Base-by-base conservation (phyloP, 2,797 vertebrate species). In the Bradypodion pumilum region DNA sequence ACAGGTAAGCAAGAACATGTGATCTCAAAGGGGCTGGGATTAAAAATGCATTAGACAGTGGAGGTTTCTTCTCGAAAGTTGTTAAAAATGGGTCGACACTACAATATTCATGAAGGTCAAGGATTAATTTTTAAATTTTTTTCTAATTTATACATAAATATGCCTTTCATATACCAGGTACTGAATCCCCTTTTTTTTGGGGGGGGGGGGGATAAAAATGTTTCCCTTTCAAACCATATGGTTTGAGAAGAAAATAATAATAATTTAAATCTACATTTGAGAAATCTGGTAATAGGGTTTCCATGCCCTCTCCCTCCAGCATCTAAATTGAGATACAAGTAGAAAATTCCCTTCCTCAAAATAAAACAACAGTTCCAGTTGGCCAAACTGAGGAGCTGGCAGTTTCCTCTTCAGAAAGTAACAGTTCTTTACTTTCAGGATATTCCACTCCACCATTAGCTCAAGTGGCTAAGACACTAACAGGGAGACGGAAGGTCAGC, bases 51-150 rank as follows among this genome's bases (percentile, higher is more conserved):
- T 82, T 46, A 84, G 19, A 74, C 59, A 81, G 42, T 5, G 62
- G 59, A 79, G 44, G n/a, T 65, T 46, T 82, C 63, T 23, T 59
- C 66, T 83, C 25, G 21, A n/a, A 37, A 40, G 40, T 75, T 87
- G 35, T 81, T 73, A 84, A 35, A 90, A 86, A n/a, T 37, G 0
- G 72, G 70, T 81, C 76, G 13, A 70, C 73, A 82, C 63, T 0
- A 73, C 0, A 68, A 68, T 52, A 59, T 85, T 84, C 29, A 63
- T 68, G 74, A 83, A 84, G 3, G 5, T 69, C 83, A 78, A 12
- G 3, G 59, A 82, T 86, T 65, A 29, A 82, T 83, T 88, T 82
- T 52, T 63, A 25, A 63, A 83, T 29, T 74, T 74, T 88, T 78
- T 69, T 8, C 7, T 63, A 73, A 74, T 79, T 25, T 79, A 52